Evolutionary conservation across 2,113 vertebrate species (phyloP).

Genomic region (Rhinolophus ferrumequinum): DNA sequence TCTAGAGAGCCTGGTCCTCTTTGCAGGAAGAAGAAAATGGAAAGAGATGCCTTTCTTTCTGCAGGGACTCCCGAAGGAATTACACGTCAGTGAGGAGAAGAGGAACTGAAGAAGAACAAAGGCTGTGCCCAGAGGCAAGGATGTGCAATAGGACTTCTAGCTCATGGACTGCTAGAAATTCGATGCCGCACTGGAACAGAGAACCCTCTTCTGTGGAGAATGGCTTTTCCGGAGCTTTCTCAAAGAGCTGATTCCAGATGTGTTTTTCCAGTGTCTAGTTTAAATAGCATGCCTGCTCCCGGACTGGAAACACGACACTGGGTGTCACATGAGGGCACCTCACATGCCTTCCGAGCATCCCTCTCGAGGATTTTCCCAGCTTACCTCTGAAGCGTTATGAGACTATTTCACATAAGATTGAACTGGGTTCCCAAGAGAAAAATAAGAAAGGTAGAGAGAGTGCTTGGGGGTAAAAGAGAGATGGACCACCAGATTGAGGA

Average conservation of each 20-base stretch:
- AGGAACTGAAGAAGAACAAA: background rate
- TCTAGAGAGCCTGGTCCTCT: conserved; percentile 35
- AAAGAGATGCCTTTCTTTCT: conserved; percentile 63
- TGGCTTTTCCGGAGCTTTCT: conserved; percentile 24
- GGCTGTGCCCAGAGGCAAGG: background rate
- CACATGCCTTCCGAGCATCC: background rate
- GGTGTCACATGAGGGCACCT: background rate
- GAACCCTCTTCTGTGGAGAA: background rate
- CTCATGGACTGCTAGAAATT: background rate
- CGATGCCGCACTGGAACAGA: background rate
- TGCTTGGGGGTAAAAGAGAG: background rate
- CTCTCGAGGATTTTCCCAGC: background rate
- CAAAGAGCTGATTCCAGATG: background rate
- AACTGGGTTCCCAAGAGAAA: background rate
- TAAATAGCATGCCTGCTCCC: background rate
- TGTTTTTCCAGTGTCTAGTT: background rate
- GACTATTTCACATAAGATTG: background rate
- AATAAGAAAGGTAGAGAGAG: background rate
- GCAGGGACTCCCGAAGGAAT: conserved; percentile 35
- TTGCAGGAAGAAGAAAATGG: conserved; percentile 41
- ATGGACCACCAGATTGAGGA: background rate
- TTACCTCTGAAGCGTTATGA: background rate
- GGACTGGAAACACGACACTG: background rate
- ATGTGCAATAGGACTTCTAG: background rate
- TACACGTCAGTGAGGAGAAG: background rate